Evolutionary conservation across 92 coral and sea anemone species (phyloP).

Genomic region (Phymanthus crucifer): DNA sequence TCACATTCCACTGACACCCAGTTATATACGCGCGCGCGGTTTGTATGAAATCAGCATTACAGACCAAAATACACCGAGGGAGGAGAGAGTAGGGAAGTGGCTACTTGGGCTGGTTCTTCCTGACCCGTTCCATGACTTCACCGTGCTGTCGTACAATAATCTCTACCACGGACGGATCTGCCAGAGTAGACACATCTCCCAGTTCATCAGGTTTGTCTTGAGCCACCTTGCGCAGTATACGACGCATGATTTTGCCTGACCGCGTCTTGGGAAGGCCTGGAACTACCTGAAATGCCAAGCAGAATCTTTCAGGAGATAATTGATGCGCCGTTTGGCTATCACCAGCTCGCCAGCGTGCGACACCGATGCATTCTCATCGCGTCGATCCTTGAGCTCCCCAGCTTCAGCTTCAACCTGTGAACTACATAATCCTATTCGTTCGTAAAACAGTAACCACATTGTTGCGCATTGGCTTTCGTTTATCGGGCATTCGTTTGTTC

Average conservation of each 20-base stretch:
- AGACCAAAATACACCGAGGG: not conserved
- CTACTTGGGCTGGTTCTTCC: slow-evolving; percentile 34
- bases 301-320: not conserved
- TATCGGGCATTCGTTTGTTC: too few species aligned
- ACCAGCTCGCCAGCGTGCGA: too few species aligned
- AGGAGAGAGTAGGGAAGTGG: not conserved
- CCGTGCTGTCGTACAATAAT: slow-evolving; percentile 80
- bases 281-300: slow-evolving; percentile 71
- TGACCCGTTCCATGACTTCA: slow-evolving; percentile 57
- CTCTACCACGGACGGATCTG: slow-evolving; percentile 95
- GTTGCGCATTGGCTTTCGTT: too few species aligned
- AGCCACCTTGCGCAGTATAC: slow-evolving; percentile 94
- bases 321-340: not conserved
- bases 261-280: slow-evolving; percentile 98
- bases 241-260: slow-evolving; percentile 98
- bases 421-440: too few species aligned
- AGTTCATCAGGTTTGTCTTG: slow-evolving; percentile 87
- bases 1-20: too few species aligned
- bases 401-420: too few species aligned
- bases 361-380: too few species aligned
- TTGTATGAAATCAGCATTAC: not conserved
- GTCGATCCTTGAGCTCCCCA: too few species aligned
- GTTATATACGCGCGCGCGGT: not conserved
- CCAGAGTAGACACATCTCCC: slow-evolving; percentile 93
- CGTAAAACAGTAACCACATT: too few species aligned